Evolutionary conservation across 2,888 invertebrate species (phyloP).

Genomic region (Oxystoma pomonae): DNA sequence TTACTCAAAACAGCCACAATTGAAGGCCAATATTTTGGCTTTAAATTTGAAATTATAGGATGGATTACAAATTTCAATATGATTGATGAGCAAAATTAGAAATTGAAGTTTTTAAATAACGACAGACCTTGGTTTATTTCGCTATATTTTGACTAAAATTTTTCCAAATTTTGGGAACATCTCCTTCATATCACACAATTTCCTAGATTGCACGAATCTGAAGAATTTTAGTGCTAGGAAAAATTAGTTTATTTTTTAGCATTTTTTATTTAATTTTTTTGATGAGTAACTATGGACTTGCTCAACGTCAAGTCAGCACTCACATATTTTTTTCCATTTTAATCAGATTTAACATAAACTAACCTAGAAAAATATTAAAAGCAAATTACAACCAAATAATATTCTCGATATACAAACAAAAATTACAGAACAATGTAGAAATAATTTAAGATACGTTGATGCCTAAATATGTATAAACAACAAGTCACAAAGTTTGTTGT

Average conservation of each 20-base stretch:
- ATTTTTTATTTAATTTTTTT: conserved; percentile 18
- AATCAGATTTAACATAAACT: conserved; percentile 22
- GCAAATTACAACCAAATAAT: conserved; percentile 24
- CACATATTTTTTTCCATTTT: conserved; percentile 24
- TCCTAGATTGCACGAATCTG: conserved; percentile 21
- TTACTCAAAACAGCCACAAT: no score
- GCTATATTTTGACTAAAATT: no score
- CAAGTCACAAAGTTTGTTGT: background rate
- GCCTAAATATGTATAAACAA: background rate
- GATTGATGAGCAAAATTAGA: no score
- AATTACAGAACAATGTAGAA: conserved; percentile 19
- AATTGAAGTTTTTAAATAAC: no score
- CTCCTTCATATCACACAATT: conserved; percentile 24
- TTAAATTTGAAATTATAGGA: no score
- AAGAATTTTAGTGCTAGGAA: conserved; percentile 19
- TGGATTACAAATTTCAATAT: no score
- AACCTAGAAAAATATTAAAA: conserved; percentile 21
- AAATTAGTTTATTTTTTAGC: background rate
- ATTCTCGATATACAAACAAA: conserved; percentile 23
- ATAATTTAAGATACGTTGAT: conserved; percentile 5
- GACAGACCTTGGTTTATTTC: no score
- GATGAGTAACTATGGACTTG: conserved; percentile 28
- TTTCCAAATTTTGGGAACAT: conserved; percentile 18
- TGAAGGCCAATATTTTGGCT: no score
- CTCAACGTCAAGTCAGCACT: conserved; percentile 32